phyloP scores from a whole-genome alignment of 2,797 vertebrate genomes.

The Thunnus albacares region DNA sequence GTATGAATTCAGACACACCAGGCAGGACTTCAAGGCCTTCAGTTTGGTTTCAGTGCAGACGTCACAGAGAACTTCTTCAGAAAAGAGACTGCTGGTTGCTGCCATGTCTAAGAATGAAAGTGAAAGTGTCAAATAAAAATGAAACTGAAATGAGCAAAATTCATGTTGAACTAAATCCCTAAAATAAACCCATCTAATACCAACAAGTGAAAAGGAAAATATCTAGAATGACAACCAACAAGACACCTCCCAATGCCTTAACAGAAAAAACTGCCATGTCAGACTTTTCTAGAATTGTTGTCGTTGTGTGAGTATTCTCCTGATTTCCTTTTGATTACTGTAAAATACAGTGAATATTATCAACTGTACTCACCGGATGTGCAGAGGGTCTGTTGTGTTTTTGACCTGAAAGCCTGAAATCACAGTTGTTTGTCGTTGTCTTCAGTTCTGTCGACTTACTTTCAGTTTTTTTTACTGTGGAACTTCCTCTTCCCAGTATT shows the following conservation, averaged over 20 bases:
- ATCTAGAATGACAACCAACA: too few species aligned
- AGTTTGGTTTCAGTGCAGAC: too few species aligned
- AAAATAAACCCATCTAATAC: too few species aligned
- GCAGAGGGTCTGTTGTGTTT: neutral
- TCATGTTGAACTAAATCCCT: too few species aligned
- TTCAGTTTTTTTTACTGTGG: neutral
- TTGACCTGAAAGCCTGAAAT: neutral
- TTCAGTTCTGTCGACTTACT: neutral
- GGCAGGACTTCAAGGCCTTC: too few species aligned
- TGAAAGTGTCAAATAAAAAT: neutral
- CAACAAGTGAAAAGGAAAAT: too few species aligned
- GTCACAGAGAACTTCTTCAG: neutral
- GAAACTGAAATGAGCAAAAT: neutral
- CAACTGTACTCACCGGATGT: neutral
- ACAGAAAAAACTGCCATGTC: too few species aligned
- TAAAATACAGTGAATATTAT: neutral
- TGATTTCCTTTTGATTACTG: too few species aligned
- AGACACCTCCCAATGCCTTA: too few species aligned
- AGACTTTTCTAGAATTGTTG: neutral
- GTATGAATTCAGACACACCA: too few species aligned
- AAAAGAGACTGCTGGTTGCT: neutral
- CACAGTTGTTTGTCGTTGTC: too few species aligned
- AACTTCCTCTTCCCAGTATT: neutral
- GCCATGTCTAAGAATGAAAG: neutral
- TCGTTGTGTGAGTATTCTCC: neutral